Base-by-base conservation (phyloP, 2,888 invertebrate species). In the Eupithecia tripunctaria region DNA sequence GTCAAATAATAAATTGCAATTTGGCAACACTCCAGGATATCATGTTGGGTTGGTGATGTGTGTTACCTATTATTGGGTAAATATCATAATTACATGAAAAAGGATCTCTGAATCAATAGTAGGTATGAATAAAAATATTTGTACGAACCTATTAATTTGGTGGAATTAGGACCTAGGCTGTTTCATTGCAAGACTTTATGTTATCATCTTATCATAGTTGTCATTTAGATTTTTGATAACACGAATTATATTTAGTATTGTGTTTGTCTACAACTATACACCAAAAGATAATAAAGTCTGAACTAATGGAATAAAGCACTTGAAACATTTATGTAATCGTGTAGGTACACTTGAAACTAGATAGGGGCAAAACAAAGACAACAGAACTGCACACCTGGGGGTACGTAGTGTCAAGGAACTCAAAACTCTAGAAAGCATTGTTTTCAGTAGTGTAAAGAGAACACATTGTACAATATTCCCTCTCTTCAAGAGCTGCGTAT, bases 1-100 rank as follows among this genome's bases (percentile, higher is more conserved):
- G 89, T 89, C 89, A 89, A 85, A 85, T 84, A 85, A 88, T 89
- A 89, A 87, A 89, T 89, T 83, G 82, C 79, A 82, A 82, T 82
- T 87, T 90, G 90, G 90, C 90, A 76, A 67, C 68, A 70, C 43
- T 84, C 89, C 89, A 89, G 85, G 80, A 78, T 77, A 82, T 81
- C 78, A 75, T 74, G 81, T 80, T 79, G 81, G 78, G 81, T 80
- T 79, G 81, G 78, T 80, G 81, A 85, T 84, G 79, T 81, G 78
- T 82, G 74, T 77, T 63, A 78, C 74, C 78, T 82, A 79, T 82
- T 83, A 82, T 76, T 74, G 60, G 29, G 29, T 60, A 29, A 15
- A 15, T 27, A 59, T 15, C 7, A 27, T 27, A 59, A 59, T 25
- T 59, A 59, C 5, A 18, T 59, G 10, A 7, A 59, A 15, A 59